Conservation (phyloP, 1,140 invertebrate genomes). For the Microplitis demolitor region DNA sequence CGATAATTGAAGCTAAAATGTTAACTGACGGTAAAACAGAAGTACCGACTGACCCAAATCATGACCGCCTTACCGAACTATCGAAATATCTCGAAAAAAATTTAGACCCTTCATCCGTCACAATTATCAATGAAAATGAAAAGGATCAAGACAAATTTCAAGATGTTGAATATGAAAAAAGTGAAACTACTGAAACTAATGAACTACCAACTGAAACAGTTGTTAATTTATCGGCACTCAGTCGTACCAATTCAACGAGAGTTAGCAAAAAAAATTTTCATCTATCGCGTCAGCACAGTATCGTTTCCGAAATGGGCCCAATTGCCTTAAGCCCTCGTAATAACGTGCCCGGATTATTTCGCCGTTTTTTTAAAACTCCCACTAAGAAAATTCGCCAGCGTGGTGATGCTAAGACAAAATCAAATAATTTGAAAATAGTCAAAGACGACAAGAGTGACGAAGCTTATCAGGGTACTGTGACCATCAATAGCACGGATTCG, state of each 20-base stretch:
- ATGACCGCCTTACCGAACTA: constrained; percentile 17
- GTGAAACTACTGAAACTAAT: neutral
- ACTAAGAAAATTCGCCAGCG: constrained; percentile 4
- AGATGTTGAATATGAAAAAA: neutral
- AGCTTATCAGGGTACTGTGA: constrained; percentile 38
- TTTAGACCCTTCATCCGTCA: neutral
- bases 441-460: neutral
- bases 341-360: constrained; percentile 30
- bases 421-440: neutral
- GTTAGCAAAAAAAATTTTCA: constrained; percentile 26
- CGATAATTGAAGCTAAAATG: neutral
- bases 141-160: neutral
- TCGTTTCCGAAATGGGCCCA: constrained; percentile 36
- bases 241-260: constrained; percentile 26
- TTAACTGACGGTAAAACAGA: neutral
- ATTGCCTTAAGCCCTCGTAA: constrained; percentile 31
- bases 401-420: neutral
- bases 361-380: constrained; percentile 30
- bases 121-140: neutral
- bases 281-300: constrained; percentile 33
- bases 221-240: constrained; percentile 19
- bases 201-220: constrained; percentile 55
- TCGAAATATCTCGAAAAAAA: constrained; percentile 31
- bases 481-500: constrained; percentile 14
- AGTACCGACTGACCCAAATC: neutral